Conservation (phyloP, 2,888 invertebrate species). For the Prosopocoilus inquinatus region DNA sequence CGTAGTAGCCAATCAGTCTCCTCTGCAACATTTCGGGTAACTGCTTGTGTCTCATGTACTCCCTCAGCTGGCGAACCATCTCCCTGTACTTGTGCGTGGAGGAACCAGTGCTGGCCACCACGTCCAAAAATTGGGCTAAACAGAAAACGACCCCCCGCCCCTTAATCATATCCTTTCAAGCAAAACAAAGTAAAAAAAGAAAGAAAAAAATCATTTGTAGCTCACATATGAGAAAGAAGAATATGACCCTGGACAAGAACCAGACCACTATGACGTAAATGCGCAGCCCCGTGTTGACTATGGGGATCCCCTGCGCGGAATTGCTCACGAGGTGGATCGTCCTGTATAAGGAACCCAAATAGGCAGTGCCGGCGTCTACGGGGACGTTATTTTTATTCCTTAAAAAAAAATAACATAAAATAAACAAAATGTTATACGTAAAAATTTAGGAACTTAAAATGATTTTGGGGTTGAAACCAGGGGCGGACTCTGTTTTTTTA, state of each 20-base stretch:
- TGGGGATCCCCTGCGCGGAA: not conserved
- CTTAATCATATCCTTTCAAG: too few species aligned
- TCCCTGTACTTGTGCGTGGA: conserved; percentile 49
- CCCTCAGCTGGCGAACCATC: conserved; percentile 56
- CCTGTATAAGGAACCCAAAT: not conserved
- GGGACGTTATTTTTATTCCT: not conserved
- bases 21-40: conserved; percentile 55
- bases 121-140: conserved; percentile 17
- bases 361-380: not conserved
- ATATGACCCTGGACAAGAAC: conserved; percentile 8
- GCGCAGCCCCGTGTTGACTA: not conserved
- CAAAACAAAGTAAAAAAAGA: not conserved
- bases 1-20: conserved; percentile 59
- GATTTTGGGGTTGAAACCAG: too few species aligned
- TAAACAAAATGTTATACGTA: not conserved
- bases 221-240: conserved; percentile 4
- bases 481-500: too few species aligned
- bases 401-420: not conserved
- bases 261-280: not conserved
- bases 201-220: not conserved
- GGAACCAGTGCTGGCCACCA: conserved; percentile 5
- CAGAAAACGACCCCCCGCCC: not conserved
- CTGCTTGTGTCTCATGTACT: conserved; percentile 60
- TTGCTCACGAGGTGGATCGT: not conserved
- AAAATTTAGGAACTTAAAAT: too few species aligned